These are phyloP conservation scores for Agrilus biguttatus DNA, from an alignment of 2,888 invertebrate species.

Conservation along the genomic window DNA sequence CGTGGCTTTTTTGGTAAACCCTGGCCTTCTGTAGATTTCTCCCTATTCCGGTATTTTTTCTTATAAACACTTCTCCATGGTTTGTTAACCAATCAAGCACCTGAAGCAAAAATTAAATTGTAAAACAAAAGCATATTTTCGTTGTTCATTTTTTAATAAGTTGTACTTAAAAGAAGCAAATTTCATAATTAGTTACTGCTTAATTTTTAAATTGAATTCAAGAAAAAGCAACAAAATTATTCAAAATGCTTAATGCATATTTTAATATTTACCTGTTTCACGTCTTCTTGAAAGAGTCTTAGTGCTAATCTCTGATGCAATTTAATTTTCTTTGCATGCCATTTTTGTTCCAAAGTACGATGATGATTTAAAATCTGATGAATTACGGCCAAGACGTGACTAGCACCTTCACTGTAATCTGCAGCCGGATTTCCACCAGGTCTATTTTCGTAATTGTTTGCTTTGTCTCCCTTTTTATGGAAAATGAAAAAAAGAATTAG, in stretches of 20 bases:
- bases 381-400: conserved; percentile 90
- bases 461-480: conserved; percentile 27
- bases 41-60: conserved; percentile 94
- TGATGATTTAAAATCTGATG: conserved; percentile 95
- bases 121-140: not conserved
- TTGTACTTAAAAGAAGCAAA: no score
- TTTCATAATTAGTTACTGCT: no score
- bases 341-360: conserved; percentile 81
- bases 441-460: conserved; percentile 38
- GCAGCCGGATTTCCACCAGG: conserved; percentile 76
- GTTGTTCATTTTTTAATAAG: not conserved
- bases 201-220: no score
- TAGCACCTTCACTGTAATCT: conserved; percentile 93
- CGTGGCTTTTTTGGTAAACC: conserved; percentile 94
- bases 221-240: not conserved
- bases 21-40: conserved; percentile 88
- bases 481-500: conserved; percentile 5
- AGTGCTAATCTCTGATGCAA: conserved; percentile 87
- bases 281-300: conserved; percentile 90
- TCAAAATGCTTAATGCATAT: no score
- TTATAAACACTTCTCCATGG: conserved; percentile 92
- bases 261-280: conserved; percentile 63
- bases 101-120: conserved; percentile 31
- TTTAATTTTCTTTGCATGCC: conserved; percentile 90
- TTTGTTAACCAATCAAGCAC: conserved; percentile 94